Evolutionary conservation across 2,113 vertebrate genomes (phyloP), one percentile per base, ranked within the genome.

Genomic region (Hepsetus odoe): DNA sequence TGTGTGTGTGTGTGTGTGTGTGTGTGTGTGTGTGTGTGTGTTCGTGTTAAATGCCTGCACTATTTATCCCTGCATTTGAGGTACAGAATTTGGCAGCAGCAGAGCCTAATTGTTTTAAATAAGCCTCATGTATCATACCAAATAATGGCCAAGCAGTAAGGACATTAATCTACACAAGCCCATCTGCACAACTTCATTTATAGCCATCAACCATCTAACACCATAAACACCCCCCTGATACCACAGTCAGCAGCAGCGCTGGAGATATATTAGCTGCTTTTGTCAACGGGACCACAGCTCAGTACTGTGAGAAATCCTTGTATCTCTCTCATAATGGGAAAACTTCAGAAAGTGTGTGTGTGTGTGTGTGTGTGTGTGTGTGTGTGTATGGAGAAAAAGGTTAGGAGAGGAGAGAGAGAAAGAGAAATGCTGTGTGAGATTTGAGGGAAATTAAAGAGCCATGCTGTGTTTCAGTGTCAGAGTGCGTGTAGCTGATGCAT

Each of bases 151-250:
- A 65, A 49, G 82, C 86, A 89, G 82, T 82, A 42, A 80, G 77
- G 82, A 90, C 89, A 90, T 92, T 89, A 90, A 92, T 91, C 92
- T 91, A 86, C 87, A 91, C 82, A 84, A 85, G 87, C 87, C 88
- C 91, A 90, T 91, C 87, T 91, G 91, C 74, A 82, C 76, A 86
- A 92, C 88, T 87, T 91, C 70, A 90, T 91, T 91, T 82, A 53
- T 51, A 80, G 84, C 88, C 83, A 86, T 68, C 68, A 73, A 28
- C 58, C 44, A 38, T 20, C 14, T 64, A 44, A 35, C 22, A 16
- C 76, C 72, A 80, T 84, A 87, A 86, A 76, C 56, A 26, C 51
- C 79, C 76, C 76, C 81, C 56, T 33, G 76, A 73, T 49, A 66
- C 65, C 40, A 61, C 66, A 16, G 76, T 76, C 67, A 44, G 61